Base-by-base conservation (phyloP, 2,888 invertebrate genomes). In the Sisyra nigra region DNA sequence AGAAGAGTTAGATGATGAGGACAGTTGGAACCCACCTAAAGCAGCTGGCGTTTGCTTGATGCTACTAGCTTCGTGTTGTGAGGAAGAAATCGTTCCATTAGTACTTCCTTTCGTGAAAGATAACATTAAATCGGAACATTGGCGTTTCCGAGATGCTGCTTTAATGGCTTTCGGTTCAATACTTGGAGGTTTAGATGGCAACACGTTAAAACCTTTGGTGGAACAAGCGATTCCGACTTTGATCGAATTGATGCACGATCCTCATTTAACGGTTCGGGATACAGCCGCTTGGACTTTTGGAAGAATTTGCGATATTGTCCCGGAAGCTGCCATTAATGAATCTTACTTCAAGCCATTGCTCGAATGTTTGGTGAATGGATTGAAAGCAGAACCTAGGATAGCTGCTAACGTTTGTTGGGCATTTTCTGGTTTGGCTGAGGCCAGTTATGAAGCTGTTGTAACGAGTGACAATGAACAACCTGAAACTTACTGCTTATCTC, bases 341-440 rank as follows among this genome's bases (percentile, higher is more conserved):
- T 75, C 72, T 3, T 88, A 83, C 62, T 67, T 97, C 41, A 82
- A 82, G 57, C 82, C 85, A 1, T 61, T 89, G 9, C 59, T 89
- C 11, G 83, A 87, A 65, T 74, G 83, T 63, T 74, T 89, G 45
- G 76, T 88, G 0, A 80, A 77, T 52, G 93, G 93, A 0, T 66
- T 98, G 14, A 84, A 83, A 54, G 85, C 92, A 2, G 97, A 97
- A 58, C 89, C 97, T 4, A 69, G 97, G 19, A 98, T 99, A 0
- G 97, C 98, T 2, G 84, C 93, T 8, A 98, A 98, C 62, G 93
- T 97, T 9, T 99, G 98, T 61, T 99, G 98, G 98, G 97, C 98
- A 0, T 89, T 99, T 55, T 92, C 92, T 17, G 92, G 93, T 24
- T 68, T 98, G 38, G 93, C 96, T 0, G 94, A 96, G 61, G 94